phyloP scores from a whole-genome alignment of 2,888 invertebrate genomes.

The Cephus nigrinus region DNA sequence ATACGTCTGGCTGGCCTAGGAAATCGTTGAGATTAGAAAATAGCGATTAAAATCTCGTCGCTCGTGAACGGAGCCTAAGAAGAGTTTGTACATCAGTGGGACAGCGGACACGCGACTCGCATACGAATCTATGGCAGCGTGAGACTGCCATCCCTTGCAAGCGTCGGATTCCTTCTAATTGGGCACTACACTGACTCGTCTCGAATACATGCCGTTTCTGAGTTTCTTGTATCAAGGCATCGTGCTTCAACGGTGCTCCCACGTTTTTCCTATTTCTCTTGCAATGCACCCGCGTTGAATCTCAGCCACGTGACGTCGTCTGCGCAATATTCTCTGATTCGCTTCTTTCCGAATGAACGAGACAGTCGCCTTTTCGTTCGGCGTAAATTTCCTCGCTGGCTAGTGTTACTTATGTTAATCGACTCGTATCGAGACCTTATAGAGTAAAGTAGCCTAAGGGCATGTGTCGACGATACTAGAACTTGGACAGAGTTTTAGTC shows the following conservation, averaged over 20 bases:
- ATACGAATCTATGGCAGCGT: conserved; percentile 48
- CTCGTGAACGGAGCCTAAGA: conserved; percentile 37
- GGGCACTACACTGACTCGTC: conserved; percentile 36
- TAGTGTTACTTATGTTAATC: not conserved
- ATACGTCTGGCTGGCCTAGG: not conserved
- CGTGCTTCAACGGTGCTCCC: conserved; percentile 27
- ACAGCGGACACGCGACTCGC: conserved; percentile 59
- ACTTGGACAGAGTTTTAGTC: too few relatives aligned
- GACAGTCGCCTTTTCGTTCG: not conserved
- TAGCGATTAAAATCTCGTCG: not conserved
- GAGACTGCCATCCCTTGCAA: conserved; percentile 42
- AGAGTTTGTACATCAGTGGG: conserved; percentile 35
- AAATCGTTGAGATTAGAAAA: not conserved
- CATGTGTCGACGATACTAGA: too few relatives aligned
- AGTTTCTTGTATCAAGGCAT: not conserved
- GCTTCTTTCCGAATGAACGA: not conserved
- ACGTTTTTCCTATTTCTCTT: conserved; percentile 24
- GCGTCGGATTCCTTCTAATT: conserved; percentile 53
- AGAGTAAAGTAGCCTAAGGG: not conserved
- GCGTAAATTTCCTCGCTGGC: not conserved
- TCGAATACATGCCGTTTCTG: conserved; percentile 20
- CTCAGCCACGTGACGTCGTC: not conserved
- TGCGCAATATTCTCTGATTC: not conserved
- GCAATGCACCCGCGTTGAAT: conserved; percentile 29
- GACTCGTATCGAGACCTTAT: not conserved